phyloP scores from a whole-genome alignment of 2,888 invertebrate species.

The Tricholauxania praeusta region DNA sequence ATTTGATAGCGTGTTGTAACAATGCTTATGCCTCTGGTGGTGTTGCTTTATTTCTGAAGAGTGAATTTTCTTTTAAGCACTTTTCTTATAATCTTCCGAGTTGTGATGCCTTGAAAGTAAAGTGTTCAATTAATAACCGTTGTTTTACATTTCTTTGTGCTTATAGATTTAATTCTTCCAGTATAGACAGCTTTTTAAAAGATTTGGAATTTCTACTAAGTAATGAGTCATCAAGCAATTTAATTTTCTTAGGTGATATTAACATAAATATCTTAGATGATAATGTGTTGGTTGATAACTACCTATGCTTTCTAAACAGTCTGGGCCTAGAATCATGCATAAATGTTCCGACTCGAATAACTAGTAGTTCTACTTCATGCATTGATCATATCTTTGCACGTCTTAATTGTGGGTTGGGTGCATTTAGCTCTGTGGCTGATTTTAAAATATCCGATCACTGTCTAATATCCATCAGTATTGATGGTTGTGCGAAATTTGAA shows the following conservation, averaged over 20 bases:
- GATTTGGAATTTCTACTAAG: neutral
- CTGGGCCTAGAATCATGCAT: neutral
- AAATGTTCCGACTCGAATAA: neutral
- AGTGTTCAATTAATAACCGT: neutral
- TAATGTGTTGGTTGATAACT: neutral
- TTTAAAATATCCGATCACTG: too few relatives aligned
- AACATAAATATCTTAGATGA: neutral
- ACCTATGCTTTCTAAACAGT: neutral
- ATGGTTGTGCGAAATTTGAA: neutral
- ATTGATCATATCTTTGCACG: too few relatives aligned
- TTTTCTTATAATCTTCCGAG: neutral
- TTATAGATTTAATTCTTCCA: neutral
- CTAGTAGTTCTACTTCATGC: neutral
- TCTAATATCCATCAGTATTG: too few relatives aligned
- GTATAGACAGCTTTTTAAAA: neutral
- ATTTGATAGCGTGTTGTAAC: neutral
- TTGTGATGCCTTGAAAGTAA: neutral
- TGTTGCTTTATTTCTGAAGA: neutral
- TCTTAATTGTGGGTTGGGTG: neutral
- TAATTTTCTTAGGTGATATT: neutral
- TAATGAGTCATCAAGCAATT: neutral
- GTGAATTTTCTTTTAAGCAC: neutral
- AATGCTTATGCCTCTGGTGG: conserved; percentile 3
- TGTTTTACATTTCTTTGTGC: neutral
- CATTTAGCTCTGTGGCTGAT: too few relatives aligned